phyloP scores from a whole-genome alignment of 2,113 vertebrate species.

The Picathartes gymnocephalus region DNA sequence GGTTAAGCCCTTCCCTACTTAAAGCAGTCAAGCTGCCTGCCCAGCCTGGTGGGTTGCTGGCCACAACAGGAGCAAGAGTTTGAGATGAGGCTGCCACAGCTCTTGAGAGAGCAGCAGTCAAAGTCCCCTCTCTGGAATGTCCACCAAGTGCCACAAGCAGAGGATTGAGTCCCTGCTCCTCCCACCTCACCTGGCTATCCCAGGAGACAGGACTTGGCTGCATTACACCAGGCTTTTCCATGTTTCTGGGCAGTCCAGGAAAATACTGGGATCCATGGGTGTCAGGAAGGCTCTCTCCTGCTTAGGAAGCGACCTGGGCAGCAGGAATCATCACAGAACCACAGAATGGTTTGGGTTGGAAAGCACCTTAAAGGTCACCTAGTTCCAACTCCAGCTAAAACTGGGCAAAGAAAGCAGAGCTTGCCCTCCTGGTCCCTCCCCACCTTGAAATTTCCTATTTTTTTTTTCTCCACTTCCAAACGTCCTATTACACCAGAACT shows the following conservation, averaged over 20 bases:
- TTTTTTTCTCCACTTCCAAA: not conserved
- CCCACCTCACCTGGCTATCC: not conserved
- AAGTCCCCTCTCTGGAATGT: not conserved
- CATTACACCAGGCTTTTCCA: not conserved
- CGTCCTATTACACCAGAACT: not conserved
- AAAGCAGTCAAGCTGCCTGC: not conserved
- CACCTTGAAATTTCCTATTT: not conserved
- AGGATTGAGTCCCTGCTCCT: not conserved
- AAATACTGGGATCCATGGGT: fast-evolving
- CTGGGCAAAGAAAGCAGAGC: not conserved
- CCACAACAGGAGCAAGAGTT: not conserved
- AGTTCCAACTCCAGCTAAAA: not conserved
- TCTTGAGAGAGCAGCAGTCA: fast-evolving
- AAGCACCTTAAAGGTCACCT: not conserved
- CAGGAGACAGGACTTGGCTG: not conserved
- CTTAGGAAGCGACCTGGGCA: not conserved
- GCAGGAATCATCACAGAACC: not conserved
- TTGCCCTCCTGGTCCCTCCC: not conserved
- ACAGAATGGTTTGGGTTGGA: not conserved
- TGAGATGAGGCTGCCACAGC: not conserved
- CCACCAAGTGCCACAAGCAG: not conserved
- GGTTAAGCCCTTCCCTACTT: not conserved
- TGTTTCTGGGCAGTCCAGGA: not conserved
- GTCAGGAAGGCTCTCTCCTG: not conserved
- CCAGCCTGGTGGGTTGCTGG: not conserved